A percentile compares a stretch with the other conserved stretches of the same genome.
phyloP scores from a whole-genome alignment of 1,140 invertebrate genomes.

The Pseudomyrmex flavicornis region DNA sequence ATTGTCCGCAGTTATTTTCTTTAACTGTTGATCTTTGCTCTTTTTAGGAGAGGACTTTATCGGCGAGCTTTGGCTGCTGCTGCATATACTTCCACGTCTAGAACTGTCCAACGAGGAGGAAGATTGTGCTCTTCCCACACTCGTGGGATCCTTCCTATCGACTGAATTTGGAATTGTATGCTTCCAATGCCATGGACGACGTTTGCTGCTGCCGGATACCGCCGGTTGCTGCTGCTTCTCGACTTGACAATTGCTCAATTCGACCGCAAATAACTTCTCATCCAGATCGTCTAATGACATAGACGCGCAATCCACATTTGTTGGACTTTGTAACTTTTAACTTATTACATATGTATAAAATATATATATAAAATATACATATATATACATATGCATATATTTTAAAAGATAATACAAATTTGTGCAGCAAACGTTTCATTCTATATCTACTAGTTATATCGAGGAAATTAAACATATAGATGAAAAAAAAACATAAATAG shows the following conservation, averaged over 20 bases:
- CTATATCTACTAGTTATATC: conserved; percentile 16
- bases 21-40: conserved; percentile 72
- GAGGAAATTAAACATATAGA: conserved; percentile 29
- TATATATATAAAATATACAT: too few relatives aligned
- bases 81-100: conserved; percentile 78
- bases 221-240: conserved; percentile 70
- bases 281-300: conserved; percentile 84
- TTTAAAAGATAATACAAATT: background rate
- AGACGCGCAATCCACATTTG: conserved; percentile 66
- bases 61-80: conserved; percentile 78
- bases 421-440: background rate
- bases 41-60: conserved; percentile 79
- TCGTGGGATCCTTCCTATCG: conserved; percentile 79
- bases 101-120: conserved; percentile 77
- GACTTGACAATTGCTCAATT: conserved; percentile 74
- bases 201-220: conserved; percentile 69
- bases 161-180: conserved; percentile 77
- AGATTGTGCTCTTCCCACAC: conserved; percentile 68
- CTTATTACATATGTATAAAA: conserved; percentile 27
- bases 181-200: conserved; percentile 81
- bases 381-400: background rate
- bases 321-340: conserved; percentile 51
- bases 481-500: conserved; percentile 19
- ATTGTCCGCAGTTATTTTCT: conserved; percentile 64
- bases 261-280: conserved; percentile 81